phyloP scores from a whole-genome alignment of 2,888 invertebrate species.

The Leptothorax acervorum region DNA sequence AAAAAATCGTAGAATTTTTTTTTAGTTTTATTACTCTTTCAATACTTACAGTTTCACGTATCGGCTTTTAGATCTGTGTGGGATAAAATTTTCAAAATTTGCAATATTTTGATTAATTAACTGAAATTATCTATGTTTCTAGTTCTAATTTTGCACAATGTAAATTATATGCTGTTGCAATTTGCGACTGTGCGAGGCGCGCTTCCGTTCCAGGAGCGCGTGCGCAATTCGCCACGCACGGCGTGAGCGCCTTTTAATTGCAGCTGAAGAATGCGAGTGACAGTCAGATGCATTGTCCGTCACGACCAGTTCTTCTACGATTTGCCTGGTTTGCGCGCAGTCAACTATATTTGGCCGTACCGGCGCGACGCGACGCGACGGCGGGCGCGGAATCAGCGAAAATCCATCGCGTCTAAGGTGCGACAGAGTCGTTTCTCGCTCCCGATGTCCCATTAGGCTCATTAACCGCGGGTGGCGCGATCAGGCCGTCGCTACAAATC shows the following conservation, averaged over 20 bases:
- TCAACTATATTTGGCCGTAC: conserved; percentile 62
- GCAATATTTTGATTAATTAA: not conserved
- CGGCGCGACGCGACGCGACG: not conserved
- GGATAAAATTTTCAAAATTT: not conserved
- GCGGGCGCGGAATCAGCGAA: conserved; percentile 47
- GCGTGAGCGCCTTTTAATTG: conserved; percentile 60
- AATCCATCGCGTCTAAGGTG: conserved; percentile 58
- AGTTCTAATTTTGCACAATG: not conserved
- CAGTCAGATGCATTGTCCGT: conserved; percentile 62
- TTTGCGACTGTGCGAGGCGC: not conserved
- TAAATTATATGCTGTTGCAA: not conserved
- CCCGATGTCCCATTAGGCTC: conserved; percentile 65
- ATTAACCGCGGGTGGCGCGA: conserved; percentile 66
- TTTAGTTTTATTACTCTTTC: not conserved
- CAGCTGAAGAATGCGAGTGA: conserved; percentile 49
- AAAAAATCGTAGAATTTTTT: not conserved
- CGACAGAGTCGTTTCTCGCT: conserved; percentile 49
- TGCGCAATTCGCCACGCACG: conserved; percentile 4
- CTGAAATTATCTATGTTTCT: not conserved
- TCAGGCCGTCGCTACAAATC: conserved; percentile 61
- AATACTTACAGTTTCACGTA: not conserved
- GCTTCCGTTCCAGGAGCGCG: conserved; percentile 1
- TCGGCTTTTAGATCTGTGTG: not conserved
- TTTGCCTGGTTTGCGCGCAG: conserved; percentile 45
- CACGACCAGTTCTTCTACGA: conserved; percentile 64